Conservation (phyloP, 53 echinoderm and acorn worm genomes). For the Arbacia lixula region DNA sequence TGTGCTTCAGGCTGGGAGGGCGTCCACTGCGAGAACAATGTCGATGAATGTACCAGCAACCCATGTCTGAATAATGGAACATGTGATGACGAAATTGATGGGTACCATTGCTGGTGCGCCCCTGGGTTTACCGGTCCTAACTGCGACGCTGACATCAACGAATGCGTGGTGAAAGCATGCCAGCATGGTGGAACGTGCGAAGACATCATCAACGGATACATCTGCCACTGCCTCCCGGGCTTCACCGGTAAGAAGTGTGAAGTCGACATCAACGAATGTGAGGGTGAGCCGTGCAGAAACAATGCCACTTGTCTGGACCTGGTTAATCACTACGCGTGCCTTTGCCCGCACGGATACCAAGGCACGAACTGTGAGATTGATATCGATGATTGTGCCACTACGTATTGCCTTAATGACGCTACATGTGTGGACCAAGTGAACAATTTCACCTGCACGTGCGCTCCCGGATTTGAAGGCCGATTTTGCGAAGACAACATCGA, state of each 20-base stretch:
- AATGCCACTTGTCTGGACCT: conserved; percentile 16
- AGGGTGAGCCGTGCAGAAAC: conserved; percentile 3
- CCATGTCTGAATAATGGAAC: conserved; percentile 33
- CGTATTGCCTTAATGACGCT: conserved; percentile 13
- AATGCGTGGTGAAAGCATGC: not conserved
- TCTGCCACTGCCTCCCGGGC: conserved; percentile 9
- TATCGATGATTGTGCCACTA: conserved; percentile 11
- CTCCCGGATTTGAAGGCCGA: conserved; percentile 7
- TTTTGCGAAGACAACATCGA: conserved; percentile 12
- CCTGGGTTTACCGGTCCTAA: conserved; percentile 29
- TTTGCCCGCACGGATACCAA: not conserved
- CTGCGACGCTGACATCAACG: conserved; percentile 9
- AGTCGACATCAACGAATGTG: conserved; percentile 31
- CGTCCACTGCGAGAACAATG: conserved; percentile 5
- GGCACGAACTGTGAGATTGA: not conserved
- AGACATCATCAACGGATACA: conserved; percentile 1
- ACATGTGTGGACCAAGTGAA: conserved; percentile 18
- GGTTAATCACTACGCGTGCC: conserved; percentile 2
- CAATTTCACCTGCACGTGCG: not conserved
- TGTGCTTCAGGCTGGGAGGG: conserved; percentile 16
- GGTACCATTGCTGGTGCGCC: conserved; percentile 6
- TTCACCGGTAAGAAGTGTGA: conserved; percentile 9
- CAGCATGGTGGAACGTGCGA: conserved; percentile 11
- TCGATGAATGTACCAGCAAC: conserved; percentile 11
- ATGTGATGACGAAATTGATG: conserved; percentile 14